phyloP scores from a whole-genome alignment of 2,797 vertebrate species.

The Eremophila alpestris region DNA sequence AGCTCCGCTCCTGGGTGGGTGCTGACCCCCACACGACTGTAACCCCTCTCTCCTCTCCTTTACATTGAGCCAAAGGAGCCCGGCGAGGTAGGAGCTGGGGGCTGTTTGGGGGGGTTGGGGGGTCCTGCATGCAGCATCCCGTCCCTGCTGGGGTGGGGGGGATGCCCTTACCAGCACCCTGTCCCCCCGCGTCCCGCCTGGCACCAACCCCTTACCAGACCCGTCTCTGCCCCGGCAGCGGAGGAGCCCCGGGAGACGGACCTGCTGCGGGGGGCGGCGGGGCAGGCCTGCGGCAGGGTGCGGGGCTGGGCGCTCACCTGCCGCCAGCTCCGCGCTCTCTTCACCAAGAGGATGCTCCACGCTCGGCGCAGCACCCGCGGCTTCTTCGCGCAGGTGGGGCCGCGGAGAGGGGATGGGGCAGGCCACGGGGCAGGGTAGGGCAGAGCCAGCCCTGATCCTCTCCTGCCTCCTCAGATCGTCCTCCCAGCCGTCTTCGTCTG shows the following conservation, averaged over 20 bases:
- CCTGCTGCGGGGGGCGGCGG: constrained; percentile 65
- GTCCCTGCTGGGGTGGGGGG: background rate
- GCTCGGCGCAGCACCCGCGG: constrained; percentile 84
- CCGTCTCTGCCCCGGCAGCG: background rate
- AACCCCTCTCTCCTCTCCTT: constrained; percentile 38
- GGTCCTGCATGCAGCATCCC: background rate
- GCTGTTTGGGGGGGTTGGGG: background rate
- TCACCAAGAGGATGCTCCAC: constrained; percentile 87
- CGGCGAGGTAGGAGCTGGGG: constrained; percentile 45
- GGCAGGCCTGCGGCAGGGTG: constrained; percentile 33
- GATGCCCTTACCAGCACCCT: background rate
- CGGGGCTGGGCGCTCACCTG: constrained; percentile 79
- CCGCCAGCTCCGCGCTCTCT: constrained; percentile 88
- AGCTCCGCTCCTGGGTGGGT: background rate
- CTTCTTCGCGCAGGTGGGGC: constrained; percentile 82
- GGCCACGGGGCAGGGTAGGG: background rate
- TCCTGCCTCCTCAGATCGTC: constrained; percentile 75
- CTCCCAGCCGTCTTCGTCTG: constrained; percentile 90
- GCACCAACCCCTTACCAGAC: background rate
- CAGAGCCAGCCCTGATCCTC: fast-evolving
- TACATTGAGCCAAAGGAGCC: constrained; percentile 43
- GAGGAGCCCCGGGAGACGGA: constrained; percentile 80
- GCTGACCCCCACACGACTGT: fast-evolving
- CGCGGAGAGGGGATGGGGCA: background rate
- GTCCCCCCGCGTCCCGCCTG: fast-evolving